Evolutionary conservation across 2,113 vertebrate species (phyloP), one percentile per base, ranked within the genome.

Genomic region (Morone saxatilis): DNA sequence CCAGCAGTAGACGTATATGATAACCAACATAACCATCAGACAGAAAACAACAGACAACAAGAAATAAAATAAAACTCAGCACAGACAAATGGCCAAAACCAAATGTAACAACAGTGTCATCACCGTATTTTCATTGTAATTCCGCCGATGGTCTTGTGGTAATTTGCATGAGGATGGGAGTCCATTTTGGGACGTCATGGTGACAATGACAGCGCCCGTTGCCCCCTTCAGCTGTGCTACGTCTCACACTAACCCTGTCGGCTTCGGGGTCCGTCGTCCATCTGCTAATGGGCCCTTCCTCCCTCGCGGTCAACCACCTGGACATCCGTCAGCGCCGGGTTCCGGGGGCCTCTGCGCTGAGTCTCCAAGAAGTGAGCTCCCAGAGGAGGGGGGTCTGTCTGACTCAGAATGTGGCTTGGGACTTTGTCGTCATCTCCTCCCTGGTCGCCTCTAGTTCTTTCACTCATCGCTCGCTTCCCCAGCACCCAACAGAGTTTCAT

Each of bases 261-360:
- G 74, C 81, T 59, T 71, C 75, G 54, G 71, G 76, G 75, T 63
- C 78, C 59, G 11, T 60, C 57, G 61, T 60, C 86, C 80, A 80
- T 92, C 90, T 93, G 91, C 86, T 91, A 80, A 80, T 25, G 70
- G 73, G 71, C 69, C 80, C 75, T 76, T 81, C 85, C 71, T 86
- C 69, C 62, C 83, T 87, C 79, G 83, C 19, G 81, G 84, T 88
- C 88, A 62, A 38, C 87, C 91, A 95, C 91, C 92, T 94, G 92
- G 82, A 77, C 43, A 71, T 93, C 93, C 47, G 19, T 93, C 87
- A 85, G 69, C 91, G 47, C 82, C 66, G 0, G 67, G 67, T 65
- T 62, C 63, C 2, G 13, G 43, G 59, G 81, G 84, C 80, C 88
- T 76, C 72, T 38, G 83, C 22, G 72, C 66, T 22, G 40, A 70